Conservation (phyloP, 2,113 vertebrate species). For the Oncorhynchus masou region DNA sequence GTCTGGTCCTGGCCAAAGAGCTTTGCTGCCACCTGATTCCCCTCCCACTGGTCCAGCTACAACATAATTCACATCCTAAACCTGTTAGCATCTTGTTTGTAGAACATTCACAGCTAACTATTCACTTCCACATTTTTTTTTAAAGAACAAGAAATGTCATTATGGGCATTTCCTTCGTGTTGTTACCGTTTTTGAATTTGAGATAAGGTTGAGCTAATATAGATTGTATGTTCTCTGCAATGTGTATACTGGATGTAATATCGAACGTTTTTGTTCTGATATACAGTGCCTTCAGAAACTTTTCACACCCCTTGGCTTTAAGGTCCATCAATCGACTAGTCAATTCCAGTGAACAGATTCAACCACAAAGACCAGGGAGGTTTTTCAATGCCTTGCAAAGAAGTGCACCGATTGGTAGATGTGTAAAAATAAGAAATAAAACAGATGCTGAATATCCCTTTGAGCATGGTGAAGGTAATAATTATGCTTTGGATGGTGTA, state of each 20-base stretch:
- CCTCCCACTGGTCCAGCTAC: constrained; percentile 38
- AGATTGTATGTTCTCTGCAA: neutral
- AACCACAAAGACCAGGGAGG: too few relatives aligned
- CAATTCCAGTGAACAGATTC: too few relatives aligned
- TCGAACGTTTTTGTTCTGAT: too few relatives aligned
- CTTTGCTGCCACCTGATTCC: constrained; percentile 9
- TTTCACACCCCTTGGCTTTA: too few relatives aligned
- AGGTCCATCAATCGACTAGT: too few relatives aligned
- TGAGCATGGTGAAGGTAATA: too few relatives aligned
- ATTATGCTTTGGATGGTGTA: too few relatives aligned
- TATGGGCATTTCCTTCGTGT: neutral
- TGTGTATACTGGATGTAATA: neutral
- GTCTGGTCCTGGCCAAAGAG: constrained; percentile 33
- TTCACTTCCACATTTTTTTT: neutral
- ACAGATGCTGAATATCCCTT: too few relatives aligned
- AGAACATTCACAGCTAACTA: constrained; percentile 40
- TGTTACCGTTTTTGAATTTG: neutral
- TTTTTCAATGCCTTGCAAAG: too few relatives aligned
- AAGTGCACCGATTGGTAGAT: too few relatives aligned
- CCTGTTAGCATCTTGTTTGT: constrained; percentile 57
- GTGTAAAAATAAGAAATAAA: too few relatives aligned
- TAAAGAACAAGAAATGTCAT: neutral
- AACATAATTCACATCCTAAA: constrained; percentile 34
- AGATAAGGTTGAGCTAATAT: neutral
- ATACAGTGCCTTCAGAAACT: too few relatives aligned